Evolutionary conservation across 2,113 vertebrate species (phyloP).

Genomic region (Dryoscopus gambensis): DNA sequence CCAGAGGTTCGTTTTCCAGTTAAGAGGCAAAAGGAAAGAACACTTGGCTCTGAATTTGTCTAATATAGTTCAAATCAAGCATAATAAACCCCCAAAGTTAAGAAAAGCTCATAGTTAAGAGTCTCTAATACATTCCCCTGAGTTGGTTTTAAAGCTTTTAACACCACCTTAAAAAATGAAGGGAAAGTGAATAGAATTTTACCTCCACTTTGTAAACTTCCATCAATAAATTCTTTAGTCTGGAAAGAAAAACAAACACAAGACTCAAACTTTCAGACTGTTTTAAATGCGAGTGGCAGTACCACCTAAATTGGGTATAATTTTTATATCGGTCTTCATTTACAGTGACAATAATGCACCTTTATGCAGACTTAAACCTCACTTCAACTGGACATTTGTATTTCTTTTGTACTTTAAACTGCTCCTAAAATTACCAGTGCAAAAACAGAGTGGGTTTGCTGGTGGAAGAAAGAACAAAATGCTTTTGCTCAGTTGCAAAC

Average conservation of each 20-base stretch:
- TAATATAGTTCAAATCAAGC: background rate
- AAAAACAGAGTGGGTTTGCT: background rate
- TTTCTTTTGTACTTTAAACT: background rate
- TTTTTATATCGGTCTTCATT: background rate
- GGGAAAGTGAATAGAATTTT: background rate
- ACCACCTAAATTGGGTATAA: background rate
- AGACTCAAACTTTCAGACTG: background rate
- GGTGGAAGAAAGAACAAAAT: background rate
- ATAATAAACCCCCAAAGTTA: background rate
- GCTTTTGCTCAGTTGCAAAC: background rate
- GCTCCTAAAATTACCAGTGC: background rate
- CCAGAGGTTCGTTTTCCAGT: background rate
- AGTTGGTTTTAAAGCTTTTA: background rate
- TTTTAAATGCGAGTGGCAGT: background rate
- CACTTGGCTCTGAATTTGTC: background rate
- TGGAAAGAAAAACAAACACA: conserved; percentile 54
- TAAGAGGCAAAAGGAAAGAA: background rate
- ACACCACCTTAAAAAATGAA: background rate
- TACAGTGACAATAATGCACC: background rate
- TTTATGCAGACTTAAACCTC: background rate
- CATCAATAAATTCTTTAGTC: conserved; percentile 99
- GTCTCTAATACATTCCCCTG: background rate
- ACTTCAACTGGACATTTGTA: background rate
- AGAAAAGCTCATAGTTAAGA: background rate
- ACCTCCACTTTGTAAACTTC: conserved; percentile 96